Evolutionary conservation across 1,140 invertebrate genomes (phyloP).

Genomic region (Stenopsyche tienmushanensis): DNA sequence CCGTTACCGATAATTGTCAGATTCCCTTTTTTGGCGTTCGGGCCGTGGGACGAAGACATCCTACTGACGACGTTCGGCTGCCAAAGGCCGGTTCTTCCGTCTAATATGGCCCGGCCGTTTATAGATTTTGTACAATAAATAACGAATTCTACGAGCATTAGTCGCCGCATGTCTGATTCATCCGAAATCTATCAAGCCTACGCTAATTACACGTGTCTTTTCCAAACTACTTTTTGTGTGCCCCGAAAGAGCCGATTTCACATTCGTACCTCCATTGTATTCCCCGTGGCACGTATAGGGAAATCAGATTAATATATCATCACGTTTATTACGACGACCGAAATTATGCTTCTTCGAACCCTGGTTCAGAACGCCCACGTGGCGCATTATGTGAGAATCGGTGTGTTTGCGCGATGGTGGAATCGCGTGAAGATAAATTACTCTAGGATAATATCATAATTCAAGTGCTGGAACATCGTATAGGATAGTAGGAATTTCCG

Average conservation of each 20-base stretch:
- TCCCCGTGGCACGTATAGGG: background rate
- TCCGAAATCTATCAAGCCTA: conserved; percentile 12
- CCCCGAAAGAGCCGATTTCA: background rate
- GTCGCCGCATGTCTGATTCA: conserved; percentile 3
- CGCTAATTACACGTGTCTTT: conserved; percentile 21
- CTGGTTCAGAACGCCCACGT: background rate
- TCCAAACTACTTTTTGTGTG: background rate
- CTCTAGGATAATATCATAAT: too few relatives aligned
- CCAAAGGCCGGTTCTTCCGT: conserved; percentile 4
- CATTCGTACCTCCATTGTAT: background rate
- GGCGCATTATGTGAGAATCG: too few relatives aligned
- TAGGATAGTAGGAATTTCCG: too few relatives aligned
- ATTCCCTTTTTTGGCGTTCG: conserved; percentile 18
- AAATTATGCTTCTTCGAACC: too few relatives aligned
- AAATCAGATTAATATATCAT: background rate
- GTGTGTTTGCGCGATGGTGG: too few relatives aligned
- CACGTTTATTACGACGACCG: background rate
- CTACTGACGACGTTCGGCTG: conserved; percentile 9
- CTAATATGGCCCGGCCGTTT: conserved; percentile 11
- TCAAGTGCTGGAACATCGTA: too few relatives aligned
- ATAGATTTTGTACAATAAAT: conserved; percentile 20
- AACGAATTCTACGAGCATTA: background rate
- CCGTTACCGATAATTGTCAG: background rate
- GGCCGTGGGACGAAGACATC: conserved; percentile 21
- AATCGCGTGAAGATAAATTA: too few relatives aligned